A percentile compares a stretch with the other conserved stretches of the same genome.
Conservation (phyloP, 2,888 invertebrate species). For the Eucera pruinosa region DNA sequence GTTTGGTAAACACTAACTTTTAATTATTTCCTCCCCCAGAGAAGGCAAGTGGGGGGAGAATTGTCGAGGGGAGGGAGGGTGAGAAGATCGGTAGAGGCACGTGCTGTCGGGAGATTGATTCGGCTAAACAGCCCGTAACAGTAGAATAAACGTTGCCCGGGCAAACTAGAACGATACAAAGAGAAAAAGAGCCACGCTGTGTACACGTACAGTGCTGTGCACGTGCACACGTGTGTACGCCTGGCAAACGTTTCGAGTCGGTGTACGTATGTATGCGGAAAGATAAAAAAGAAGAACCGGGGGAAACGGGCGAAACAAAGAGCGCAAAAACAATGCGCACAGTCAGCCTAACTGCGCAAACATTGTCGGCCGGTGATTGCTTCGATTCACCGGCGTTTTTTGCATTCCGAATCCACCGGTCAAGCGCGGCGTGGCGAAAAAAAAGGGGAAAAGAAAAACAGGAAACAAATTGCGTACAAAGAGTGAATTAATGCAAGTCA, state of each 20-base stretch:
- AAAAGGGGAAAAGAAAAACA: too few relatives aligned
- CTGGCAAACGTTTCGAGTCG: too few relatives aligned
- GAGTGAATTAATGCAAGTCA: conserved; percentile 69
- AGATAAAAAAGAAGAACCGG: conserved; percentile 29
- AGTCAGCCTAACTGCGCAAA: conserved; percentile 75
- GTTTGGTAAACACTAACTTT: conserved; percentile 79
- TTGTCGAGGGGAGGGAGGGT: conserved; percentile 6
- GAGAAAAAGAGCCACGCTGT: conserved; percentile 45
- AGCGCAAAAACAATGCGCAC: conserved; percentile 65
- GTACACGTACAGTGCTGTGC: not conserved
- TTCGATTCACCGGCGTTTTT: conserved; percentile 74
- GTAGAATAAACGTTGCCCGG: conserved; percentile 68
- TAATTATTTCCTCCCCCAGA: conserved; percentile 74
- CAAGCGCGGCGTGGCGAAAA: conserved; percentile 34
- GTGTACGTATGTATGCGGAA: conserved; percentile 17
- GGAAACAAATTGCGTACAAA: conserved; percentile 67
- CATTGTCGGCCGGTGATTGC: conserved; percentile 78
- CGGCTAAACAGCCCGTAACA: conserved; percentile 75
- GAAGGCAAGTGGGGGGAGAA: conserved; percentile 5
- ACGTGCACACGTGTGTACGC: conserved; percentile 1
- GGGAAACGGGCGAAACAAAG: conserved; percentile 23
- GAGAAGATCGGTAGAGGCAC: conserved; percentile 30
- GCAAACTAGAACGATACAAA: conserved; percentile 53
- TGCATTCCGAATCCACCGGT: conserved; percentile 69
- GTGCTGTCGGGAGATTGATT: conserved; percentile 68